Evolutionary conservation across 2,113 vertebrate genomes (phyloP), one percentile per base, ranked within the genome.

Genomic region (Beaufortia kweichowensis): DNA sequence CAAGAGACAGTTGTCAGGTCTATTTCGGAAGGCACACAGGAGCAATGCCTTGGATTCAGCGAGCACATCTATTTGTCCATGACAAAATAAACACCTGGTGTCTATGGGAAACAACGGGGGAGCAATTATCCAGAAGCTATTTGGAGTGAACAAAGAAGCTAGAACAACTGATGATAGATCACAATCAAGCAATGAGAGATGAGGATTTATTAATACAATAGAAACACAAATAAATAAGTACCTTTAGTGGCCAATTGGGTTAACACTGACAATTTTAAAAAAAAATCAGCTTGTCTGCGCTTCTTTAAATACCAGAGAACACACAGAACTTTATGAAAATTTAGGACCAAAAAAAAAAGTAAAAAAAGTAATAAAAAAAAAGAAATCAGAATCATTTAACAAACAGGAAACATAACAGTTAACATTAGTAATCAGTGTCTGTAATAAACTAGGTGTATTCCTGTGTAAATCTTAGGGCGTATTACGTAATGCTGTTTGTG

Each of bases 71-170:
- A 41, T 71, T 41, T 23, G 9, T 71, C 53, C 59, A 59, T 59
- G 53, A 71, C 68, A 71, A 59, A n/a, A 59, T 33, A 17, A 71
- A 41, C 68, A 57, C 68, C 68, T 59, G 68, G 68, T 71, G 53
- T 41, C 68, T 31, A 71, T 11, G 14, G 15, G 17, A 41, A 57
- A 71, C 68, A 71, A 59, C 68, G 41, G 53, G 68, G 68, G 68
- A 59, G 53, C 55, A 71, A 71, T 71, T 71, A 71, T 26, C 35
- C 21, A 71, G 31, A 57, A 71, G 50, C 68, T 33, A 71, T 71
- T 50, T 24, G 53, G 50, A 70, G 53, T 7, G 29, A 57, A 71
- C 50, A 71, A 71, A 71, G 31, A 23, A 41, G 31, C 55, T 26
- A 55, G 17, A 23, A 2, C 10, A 43, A 59, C 12, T 6, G 33